phyloP scores from a whole-genome alignment of 2,797 vertebrate species.

The Lepilemur ruficaudatus region DNA sequence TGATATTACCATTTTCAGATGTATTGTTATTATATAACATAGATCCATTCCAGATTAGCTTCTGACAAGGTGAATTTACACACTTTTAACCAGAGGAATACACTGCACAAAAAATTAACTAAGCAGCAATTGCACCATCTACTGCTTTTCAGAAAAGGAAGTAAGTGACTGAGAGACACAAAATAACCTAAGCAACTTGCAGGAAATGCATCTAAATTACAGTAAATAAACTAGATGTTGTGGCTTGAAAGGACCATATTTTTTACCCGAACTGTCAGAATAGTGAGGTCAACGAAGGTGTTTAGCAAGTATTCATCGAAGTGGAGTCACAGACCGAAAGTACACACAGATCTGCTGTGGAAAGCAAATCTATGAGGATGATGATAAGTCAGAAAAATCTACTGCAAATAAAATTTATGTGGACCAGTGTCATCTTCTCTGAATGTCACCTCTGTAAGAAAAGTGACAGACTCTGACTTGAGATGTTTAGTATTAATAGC shows the following conservation, averaged over 20 bases:
- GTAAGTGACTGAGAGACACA: not conserved
- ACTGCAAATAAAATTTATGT: not conserved
- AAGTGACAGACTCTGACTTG: not conserved
- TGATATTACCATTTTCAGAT: conserved; percentile 3
- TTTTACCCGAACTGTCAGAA: not conserved
- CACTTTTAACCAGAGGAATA: not conserved
- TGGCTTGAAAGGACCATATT: not conserved
- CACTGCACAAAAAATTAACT: not conserved
- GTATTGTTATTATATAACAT: not conserved
- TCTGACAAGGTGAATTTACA: not conserved
- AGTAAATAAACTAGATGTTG: not conserved
- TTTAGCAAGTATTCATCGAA: not conserved
- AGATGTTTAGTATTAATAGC: not conserved
- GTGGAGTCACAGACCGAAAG: not conserved
- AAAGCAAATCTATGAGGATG: not conserved
- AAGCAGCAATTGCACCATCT: not conserved
- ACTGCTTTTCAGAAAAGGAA: conserved; percentile 2
- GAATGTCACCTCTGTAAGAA: not conserved
- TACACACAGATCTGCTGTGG: not conserved
- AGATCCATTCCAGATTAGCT: not conserved
- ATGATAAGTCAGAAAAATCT: not conserved
- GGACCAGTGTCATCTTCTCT: not conserved
- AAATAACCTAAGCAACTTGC: not conserved
- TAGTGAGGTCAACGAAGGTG: not conserved
- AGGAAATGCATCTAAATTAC: conserved; percentile 5